A percentile compares a stretch with the other conserved stretches of the same genome.
Evolutionary conservation across 2,113 vertebrate species (phyloP).

Genomic region (Cephalopholis sonnerati): DNA sequence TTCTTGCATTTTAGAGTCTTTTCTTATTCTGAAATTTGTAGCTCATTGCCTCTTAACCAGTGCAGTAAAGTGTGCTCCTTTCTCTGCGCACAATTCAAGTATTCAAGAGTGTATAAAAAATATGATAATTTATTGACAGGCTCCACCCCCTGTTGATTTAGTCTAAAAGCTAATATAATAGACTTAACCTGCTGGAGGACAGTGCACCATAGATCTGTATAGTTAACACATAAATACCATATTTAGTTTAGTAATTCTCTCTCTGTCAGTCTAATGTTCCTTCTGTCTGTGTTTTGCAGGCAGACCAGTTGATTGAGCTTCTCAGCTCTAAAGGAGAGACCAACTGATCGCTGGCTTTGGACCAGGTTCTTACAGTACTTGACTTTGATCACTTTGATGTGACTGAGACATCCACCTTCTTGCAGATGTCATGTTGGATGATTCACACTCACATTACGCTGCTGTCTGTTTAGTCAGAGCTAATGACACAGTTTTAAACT

Average conservation of each 20-base stretch:
- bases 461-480: not conserved
- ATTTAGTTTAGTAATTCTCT: not conserved
- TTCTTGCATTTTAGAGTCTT: not conserved
- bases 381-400: slow-evolving; percentile 1
- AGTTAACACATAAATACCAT: not conserved
- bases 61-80: not conserved
- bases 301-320: slow-evolving; percentile 82
- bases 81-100: not conserved
- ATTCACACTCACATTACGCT: not conserved
- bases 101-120: not conserved
- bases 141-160: not conserved
- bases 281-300: slow-evolving; percentile 70
- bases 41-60: no score
- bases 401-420: not conserved
- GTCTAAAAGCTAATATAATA: not conserved
- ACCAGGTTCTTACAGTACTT: not conserved
- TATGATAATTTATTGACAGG: not conserved
- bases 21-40: not conserved
- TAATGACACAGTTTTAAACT: slow-evolving; percentile 19
- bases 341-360: slow-evolving; percentile 49
- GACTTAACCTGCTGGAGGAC: not conserved
- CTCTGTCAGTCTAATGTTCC: slow-evolving; percentile 10
- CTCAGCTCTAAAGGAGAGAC: slow-evolving; percentile 80
- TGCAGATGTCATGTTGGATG: slow-evolving; percentile 22
- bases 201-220: not conserved